Conservation (phyloP, 2,113 vertebrate genomes). For the Girardinichthys multiradiatus region DNA sequence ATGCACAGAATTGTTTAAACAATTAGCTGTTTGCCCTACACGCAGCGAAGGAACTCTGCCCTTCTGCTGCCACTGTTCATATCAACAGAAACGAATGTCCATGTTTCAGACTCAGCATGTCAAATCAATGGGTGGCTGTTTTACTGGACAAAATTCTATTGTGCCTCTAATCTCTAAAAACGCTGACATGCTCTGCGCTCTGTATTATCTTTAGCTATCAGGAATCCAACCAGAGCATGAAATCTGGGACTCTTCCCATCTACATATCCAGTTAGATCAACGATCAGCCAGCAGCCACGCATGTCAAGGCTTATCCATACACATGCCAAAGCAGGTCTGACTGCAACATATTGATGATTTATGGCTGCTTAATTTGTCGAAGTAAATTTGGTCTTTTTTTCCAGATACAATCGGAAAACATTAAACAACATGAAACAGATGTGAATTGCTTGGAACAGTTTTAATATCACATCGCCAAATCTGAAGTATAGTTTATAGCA, state of each 20-base stretch:
- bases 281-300: conserved; percentile 39
- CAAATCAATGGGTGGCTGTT: conserved; percentile 53
- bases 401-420: not conserved
- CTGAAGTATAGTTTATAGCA: not conserved
- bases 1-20: conserved; percentile 23
- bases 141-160: conserved; percentile 75
- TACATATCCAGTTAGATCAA: conserved; percentile 64
- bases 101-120: conserved; percentile 68
- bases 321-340: conserved; percentile 19
- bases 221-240: conserved; percentile 64
- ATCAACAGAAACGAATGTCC: conserved; percentile 29
- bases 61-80: conserved; percentile 41
- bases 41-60: conserved; percentile 31
- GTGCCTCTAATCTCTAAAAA: conserved; percentile 76
- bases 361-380: conserved; percentile 15
- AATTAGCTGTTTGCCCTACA: conserved; percentile 5
- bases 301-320: conserved; percentile 54
- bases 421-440: not conserved
- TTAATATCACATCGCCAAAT: not conserved
- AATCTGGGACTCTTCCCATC: conserved; percentile 65
- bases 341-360: conserved; percentile 6
- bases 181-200: conserved; percentile 76
- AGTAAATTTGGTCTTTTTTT: conserved; percentile 3
- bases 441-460: not conserved
- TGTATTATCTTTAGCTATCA: conserved; percentile 72